A percentile compares a stretch with the other conserved stretches of the same genome.
phyloP scores from a whole-genome alignment of 2,113 vertebrate genomes.

The Lasiurus cinereus region DNA sequence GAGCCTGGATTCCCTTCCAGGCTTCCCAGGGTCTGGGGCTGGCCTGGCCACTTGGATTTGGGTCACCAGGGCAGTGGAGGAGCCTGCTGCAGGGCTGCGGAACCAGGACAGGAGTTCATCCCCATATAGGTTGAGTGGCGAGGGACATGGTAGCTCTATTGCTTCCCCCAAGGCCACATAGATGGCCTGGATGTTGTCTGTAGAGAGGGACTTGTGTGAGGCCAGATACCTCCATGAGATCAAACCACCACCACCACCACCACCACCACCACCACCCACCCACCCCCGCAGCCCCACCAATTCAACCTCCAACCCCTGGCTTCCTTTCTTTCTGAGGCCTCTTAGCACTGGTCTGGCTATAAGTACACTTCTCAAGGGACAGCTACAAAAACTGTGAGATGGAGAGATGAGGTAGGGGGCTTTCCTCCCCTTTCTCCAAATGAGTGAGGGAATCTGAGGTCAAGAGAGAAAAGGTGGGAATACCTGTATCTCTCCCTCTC shows the following conservation, averaged over 20 bases:
- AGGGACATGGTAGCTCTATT: conserved; percentile 68
- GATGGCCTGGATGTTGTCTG: conserved; percentile 64
- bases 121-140: neutral
- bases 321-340: neutral
- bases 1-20: conserved; percentile 25
- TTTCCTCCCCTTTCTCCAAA: neutral
- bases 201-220: neutral
- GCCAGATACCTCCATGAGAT: neutral
- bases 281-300: neutral
- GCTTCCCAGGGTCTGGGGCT: neutral
- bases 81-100: neutral
- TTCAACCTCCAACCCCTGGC: neutral
- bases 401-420: neutral
- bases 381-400: neutral
- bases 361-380: conserved; percentile 8
- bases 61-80: conserved; percentile 49
- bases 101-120: conserved; percentile 72
- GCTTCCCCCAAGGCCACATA: conserved; percentile 68
- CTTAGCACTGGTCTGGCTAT: neutral
- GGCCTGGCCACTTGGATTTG: neutral
- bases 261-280: too few species aligned
- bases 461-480: neutral
- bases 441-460: neutral
- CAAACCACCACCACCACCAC: too few species aligned
- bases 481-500: neutral